Evolutionary conservation across 2,888 invertebrate genomes (phyloP), one percentile per base, ranked within the genome.

Genomic region (Callimorpha dominula): DNA sequence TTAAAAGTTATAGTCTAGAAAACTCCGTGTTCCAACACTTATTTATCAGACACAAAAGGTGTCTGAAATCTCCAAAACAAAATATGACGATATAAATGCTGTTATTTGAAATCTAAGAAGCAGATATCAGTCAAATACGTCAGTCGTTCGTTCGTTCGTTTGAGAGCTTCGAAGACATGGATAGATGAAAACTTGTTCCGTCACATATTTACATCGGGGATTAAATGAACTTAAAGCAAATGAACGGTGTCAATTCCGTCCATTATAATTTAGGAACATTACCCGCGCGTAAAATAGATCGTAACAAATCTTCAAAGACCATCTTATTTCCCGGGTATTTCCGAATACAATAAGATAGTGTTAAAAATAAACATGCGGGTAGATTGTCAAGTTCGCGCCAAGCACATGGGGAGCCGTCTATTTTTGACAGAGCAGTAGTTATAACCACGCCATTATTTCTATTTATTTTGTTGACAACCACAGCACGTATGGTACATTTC

Each of bases 301-400:
- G 79, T 78, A 77, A 79, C 80, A 81, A 86, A 85, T 81, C 79
- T 85, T 85, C 79, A 82, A 81, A 76, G 74, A 76, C 68, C 69
- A 71, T 80, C 68, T 76, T 73, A 81, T 88, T 90, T 90, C 89
- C 90, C 85, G 87, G 85, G 86, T 90, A 90, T 91, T 92, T 91
- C 89, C 87, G 89, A 91, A 90, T 90, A 93, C 93, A 94, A 94
- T 94, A 91, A 93, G 92, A 90, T 90, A 90, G 89, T 89, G 88
- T 88, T 92, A 90, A 91, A 94, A 94, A 94, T 95, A 95, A 90
- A 90, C 92, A 88, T 87, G 85, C 87, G 89, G 89, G 91, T 91
- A 90, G 87, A 93, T 94, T 94, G 92, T 94, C 93, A 95, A 95
- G 95, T 95, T 95, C 91, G 93, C 93, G 92, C 86, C 84, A 81